Evolutionary conservation across 1,140 invertebrate genomes (phyloP).

Genomic region (Drosophila guanche): DNA sequence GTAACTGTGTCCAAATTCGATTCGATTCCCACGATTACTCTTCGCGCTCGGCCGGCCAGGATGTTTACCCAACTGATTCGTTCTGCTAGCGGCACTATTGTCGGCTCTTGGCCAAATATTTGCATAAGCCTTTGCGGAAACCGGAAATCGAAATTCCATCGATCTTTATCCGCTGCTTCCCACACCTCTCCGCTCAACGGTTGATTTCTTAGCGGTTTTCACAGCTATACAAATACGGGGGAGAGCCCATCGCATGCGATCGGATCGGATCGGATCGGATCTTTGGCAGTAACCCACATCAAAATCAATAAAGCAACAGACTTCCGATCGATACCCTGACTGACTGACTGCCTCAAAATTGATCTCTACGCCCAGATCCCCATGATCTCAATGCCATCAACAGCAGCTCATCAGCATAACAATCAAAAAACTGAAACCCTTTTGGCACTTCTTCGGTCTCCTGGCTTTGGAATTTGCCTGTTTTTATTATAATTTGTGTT

Average conservation of each 20-base stretch:
- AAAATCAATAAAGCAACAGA: conserved; percentile 54
- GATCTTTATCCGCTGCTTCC: conserved; percentile 22
- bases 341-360: conserved; percentile 48
- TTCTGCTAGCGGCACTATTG: conserved; percentile 2
- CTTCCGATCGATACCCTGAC: conserved; percentile 39
- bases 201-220: conserved; percentile 41
- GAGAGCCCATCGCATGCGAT: neutral
- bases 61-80: conserved; percentile 14
- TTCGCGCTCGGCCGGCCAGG: conserved; percentile 14
- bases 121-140: conserved; percentile 66
- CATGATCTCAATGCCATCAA: neutral
- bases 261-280: conserved; percentile 2
- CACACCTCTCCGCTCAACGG: conserved; percentile 16
- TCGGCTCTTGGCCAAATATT: conserved; percentile 57
- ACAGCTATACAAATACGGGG: conserved; percentile 64
- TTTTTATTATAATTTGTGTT: neutral
- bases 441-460: conserved; percentile 35
- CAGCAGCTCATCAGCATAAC: conserved; percentile 66
- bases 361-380: conserved; percentile 54
- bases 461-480: conserved; percentile 4
- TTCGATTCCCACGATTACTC: conserved; percentile 29
- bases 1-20: conserved; percentile 36
- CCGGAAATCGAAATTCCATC: conserved; percentile 43
- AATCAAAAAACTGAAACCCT: conserved; percentile 46
- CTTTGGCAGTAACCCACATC: conserved; percentile 40